Evolutionary conservation across 2,113 vertebrate genomes (phyloP), one percentile per base, ranked within the genome.

Genomic region (Zosterops japonicus): DNA sequence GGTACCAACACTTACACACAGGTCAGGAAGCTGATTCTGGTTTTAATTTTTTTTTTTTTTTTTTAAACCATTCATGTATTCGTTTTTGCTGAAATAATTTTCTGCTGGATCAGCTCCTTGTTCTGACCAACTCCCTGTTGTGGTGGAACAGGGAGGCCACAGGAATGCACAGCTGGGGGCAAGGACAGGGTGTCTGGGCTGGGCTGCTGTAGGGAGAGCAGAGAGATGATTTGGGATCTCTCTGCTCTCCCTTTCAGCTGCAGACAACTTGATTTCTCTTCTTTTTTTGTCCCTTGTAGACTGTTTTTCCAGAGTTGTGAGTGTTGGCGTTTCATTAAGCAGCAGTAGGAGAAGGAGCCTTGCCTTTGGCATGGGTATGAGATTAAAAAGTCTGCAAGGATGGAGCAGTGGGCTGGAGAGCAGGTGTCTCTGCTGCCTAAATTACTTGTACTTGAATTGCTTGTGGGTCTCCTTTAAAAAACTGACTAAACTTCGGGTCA

Each of bases 121-220:
- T 29, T 90, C 78, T 69, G 82, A 53, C 69, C 68, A 87, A 35
- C 24, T 82, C 8, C 56, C 2, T 28, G 39, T 4, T 70, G 75
- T 56, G 78, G 85, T 86, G 91, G 91, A 64, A 55, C 0, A 39
- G 52, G 42, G 86, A 93, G 93, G 86, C 95, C 89, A 86, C 94
- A 94, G 92, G 88, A 96, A 96, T 88, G 92, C 63, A 36, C 94
- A 65, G 92, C 95, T 92, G 59, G 90, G 95, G 82, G 94, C 88
- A 90, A 95, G 76, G 83, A 90, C 60, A 95, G 68, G 61, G 53
- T 93, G 74, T 61, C 94, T 82, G 78, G 94, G 68, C 72, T 25
- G 19, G 76, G 90, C 83, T 88, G 82, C 74, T 2, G 5, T 31
- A 67, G 79, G 59, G 83, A 83, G 55, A 47, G 31, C 53, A 88